phyloP scores from a whole-genome alignment of 2,113 vertebrate species.

The Cygnus buccinator region DNA sequence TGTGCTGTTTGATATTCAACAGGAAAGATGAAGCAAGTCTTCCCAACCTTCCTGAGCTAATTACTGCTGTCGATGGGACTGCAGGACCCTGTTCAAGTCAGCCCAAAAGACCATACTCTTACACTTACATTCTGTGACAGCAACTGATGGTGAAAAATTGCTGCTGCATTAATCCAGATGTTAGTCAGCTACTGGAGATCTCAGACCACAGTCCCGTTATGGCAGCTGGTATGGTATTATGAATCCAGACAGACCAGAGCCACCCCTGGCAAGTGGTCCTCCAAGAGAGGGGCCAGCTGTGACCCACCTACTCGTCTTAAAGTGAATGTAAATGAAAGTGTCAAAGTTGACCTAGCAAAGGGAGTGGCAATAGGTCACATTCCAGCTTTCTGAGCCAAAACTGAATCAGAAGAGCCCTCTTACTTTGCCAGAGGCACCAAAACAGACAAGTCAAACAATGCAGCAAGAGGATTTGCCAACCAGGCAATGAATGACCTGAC shows the following conservation, averaged over 20 bases:
- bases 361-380: not conserved
- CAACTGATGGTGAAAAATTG: not conserved
- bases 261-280: not conserved
- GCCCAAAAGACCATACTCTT: not conserved
- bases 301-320: not conserved
- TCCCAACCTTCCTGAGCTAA: not conserved
- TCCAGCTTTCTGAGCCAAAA: not conserved
- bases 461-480: not conserved
- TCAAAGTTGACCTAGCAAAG: not conserved
- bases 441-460: not conserved
- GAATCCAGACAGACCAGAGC: not conserved
- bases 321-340: not conserved
- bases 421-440: not conserved
- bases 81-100: not conserved
- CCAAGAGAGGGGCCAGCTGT: not conserved
- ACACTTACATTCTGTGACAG: not conserved
- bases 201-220: accelerated
- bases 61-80: not conserved
- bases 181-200: not conserved
- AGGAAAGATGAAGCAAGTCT: not conserved
- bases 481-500: not conserved
- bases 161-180: not conserved
- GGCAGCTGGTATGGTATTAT: not conserved
- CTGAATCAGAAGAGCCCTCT: not conserved
- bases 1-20: not conserved